Percentiles rank a stretch among this genome's conserved stretches.
These are phyloP conservation scores for Hypotaenidia okinawae DNA, from an alignment of 2,797 vertebrate species.

Conservation along the genomic window DNA sequence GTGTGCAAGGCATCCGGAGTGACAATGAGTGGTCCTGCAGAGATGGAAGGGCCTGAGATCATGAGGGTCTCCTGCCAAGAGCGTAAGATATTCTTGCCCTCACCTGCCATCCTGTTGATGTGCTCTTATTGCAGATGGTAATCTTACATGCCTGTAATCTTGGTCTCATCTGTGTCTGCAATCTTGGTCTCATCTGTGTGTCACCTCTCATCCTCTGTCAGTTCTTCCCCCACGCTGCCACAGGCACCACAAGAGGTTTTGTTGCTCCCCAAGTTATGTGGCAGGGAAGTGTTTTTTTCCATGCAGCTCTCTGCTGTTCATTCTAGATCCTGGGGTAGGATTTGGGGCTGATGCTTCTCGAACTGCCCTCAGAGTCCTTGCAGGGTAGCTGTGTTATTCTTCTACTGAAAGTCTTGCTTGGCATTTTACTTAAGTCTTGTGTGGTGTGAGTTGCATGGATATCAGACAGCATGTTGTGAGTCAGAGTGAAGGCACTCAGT, in stretches of 20 bases:
- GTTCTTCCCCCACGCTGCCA: not conserved
- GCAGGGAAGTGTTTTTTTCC: not conserved
- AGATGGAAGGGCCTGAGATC: not conserved
- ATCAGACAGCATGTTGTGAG: not conserved
- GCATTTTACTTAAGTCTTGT: not conserved
- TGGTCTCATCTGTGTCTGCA: constrained; percentile 38
- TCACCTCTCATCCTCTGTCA: constrained; percentile 61
- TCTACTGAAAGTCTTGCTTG: not conserved
- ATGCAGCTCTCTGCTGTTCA: not conserved
- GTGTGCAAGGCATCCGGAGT: not conserved
- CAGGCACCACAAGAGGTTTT: constrained; percentile 57
- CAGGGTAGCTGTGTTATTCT: not conserved
- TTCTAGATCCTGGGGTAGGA: not conserved
- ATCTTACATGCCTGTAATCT: constrained; percentile 30
- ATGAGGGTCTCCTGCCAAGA: not conserved
- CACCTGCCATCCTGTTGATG: constrained; percentile 58
- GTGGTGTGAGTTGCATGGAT: not conserved
- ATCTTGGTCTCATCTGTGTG: constrained; percentile 47
- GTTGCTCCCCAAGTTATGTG: not conserved
- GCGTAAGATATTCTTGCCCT: not conserved
- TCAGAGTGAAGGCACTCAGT: not conserved
- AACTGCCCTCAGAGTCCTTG: not conserved
- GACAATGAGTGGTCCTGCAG: not conserved
- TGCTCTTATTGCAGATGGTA: not conserved
- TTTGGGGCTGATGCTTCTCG: not conserved